Conservation (phyloP, 1,140 invertebrate genomes). For the Cydia pomonella region DNA sequence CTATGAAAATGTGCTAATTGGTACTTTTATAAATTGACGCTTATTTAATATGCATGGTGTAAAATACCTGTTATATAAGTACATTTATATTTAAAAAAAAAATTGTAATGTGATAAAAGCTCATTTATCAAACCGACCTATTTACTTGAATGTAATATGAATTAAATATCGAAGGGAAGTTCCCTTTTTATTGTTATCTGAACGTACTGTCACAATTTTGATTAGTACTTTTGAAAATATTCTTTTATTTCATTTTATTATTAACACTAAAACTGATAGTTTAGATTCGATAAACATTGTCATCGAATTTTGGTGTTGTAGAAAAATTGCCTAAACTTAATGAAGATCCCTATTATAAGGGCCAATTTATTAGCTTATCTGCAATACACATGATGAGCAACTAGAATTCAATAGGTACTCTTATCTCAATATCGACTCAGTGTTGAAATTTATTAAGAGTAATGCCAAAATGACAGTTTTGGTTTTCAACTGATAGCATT, state of each 20-base stretch:
- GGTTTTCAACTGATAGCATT: too few relatives aligned
- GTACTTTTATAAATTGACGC: background rate
- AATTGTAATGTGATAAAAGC: constrained; percentile 2
- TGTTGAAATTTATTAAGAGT: too few relatives aligned
- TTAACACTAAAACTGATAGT: too few relatives aligned
- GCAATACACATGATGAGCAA: too few relatives aligned
- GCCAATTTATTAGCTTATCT: too few relatives aligned
- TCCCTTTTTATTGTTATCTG: constrained; percentile 22
- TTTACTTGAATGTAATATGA: background rate
- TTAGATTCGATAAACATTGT: too few relatives aligned
- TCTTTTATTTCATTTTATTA: background rate
- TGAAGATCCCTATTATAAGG: too few relatives aligned
- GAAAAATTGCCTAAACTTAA: too few relatives aligned
- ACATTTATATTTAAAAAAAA: background rate
- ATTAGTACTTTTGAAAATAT: background rate
- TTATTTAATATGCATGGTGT: background rate
- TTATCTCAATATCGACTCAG: too few relatives aligned
- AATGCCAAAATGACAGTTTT: too few relatives aligned
- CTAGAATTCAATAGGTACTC: too few relatives aligned
- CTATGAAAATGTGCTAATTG: background rate
- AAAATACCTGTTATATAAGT: background rate
- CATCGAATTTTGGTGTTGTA: too few relatives aligned
- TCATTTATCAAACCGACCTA: constrained; percentile 19
- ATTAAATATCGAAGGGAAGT: constrained; percentile 17
- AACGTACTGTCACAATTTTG: background rate